Base-by-base conservation (phyloP, 1,140 invertebrate species). In the Drosophila grimshawi region DNA sequence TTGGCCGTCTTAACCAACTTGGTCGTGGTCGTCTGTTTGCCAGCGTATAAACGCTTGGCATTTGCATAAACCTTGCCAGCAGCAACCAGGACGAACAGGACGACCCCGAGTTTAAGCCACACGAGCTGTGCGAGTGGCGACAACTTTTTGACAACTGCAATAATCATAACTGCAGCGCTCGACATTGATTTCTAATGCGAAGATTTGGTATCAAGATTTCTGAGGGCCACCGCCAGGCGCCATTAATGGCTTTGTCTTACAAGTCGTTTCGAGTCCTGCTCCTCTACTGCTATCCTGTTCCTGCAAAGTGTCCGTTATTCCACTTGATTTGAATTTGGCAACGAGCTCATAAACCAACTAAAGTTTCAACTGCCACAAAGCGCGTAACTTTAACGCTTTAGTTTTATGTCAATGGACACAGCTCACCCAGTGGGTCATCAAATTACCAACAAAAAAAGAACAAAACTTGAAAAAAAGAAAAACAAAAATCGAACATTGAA, bases 131-230 rank as follows among this genome's bases (percentile, higher is more conserved):
- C 10, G 41, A 55, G 43, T 11, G 19, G 46, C 35, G 32, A 33
- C 63, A 83, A 88, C 67, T 75, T 86, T 85, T 78, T 35, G 57
- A 77, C 85, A 86, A 86, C 83, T 86, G 80, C 85, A 86, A 86
- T 86, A 86, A 86, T 89, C 85, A 86, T 86, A 86, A 89, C 85
- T 86, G 83, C 83, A 86, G 70, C 55, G 72, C 69, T 57, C 67
- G 59, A 75, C 83, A 89, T 86, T 86, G 85, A 86, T 89, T 86
- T 80, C 76, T 71, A 80, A 71, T 83, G 69, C 52, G 30, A 55
- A 80, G 81, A 83, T 85, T 80, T 43, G 70, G 66, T 72, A 81
- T 51, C 70, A 71, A 86, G 83, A 79, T 77, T 77, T 68, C 41
- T 30, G 33, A 29, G 32, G 29, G 30, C 57, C 59, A 71, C 48